Conservation (phyloP, 2,888 invertebrate species). For the Eucera pruinosa region DNA sequence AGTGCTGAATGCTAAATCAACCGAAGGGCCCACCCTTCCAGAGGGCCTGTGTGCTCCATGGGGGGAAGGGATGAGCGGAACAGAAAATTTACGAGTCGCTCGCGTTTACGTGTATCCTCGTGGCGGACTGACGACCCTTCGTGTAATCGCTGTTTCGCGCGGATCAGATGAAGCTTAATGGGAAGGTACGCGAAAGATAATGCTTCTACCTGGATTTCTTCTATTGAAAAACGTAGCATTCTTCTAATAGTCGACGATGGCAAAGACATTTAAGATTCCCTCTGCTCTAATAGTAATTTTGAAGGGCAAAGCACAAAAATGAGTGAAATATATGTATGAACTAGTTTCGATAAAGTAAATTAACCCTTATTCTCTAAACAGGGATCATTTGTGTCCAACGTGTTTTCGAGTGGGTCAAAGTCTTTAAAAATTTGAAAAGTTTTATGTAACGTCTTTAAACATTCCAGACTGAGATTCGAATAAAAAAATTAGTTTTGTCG, state of each 20-base stretch:
- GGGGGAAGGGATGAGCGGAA: constrained; percentile 27
- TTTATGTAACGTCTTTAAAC: too few relatives aligned
- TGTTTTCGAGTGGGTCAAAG: too few relatives aligned
- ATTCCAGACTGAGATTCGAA: too few relatives aligned
- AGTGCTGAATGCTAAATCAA: constrained; percentile 84
- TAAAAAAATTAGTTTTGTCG: too few relatives aligned
- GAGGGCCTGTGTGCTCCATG: constrained; percentile 33
- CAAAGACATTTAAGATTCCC: too few relatives aligned
- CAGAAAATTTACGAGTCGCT: constrained; percentile 78
- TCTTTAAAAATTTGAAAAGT: too few relatives aligned
- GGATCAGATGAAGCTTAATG: constrained; percentile 63
- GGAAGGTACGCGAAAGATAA: constrained; percentile 42
- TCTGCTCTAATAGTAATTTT: too few relatives aligned
- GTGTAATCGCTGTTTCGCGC: constrained; percentile 66
- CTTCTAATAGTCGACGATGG: too few relatives aligned
- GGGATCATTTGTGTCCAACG: too few relatives aligned
- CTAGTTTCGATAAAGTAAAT: too few relatives aligned
- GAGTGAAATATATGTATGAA: too few relatives aligned
- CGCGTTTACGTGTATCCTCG: constrained; percentile 63
- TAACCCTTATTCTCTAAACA: too few relatives aligned
- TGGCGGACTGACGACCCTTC: constrained; percentile 55
- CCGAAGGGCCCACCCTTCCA: constrained; percentile 77
- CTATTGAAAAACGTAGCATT: neutral
- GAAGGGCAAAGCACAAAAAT: neutral
- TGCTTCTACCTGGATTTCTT: neutral